Conservation (phyloP, 35 echinoderm and acorn worm species). For the Lytechinus variegatus region DNA sequence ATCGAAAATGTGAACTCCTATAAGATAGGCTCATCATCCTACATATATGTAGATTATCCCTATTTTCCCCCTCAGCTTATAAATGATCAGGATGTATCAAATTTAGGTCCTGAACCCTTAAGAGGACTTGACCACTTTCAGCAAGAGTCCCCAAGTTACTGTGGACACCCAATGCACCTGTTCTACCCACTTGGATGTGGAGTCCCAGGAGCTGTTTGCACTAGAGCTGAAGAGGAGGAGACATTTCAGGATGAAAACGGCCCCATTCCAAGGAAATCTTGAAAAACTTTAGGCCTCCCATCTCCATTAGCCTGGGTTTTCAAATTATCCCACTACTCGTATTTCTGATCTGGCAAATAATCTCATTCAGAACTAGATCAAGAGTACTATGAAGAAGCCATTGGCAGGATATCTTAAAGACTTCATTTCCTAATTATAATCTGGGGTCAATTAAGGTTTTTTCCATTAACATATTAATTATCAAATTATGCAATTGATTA, state of each 20-base stretch:
- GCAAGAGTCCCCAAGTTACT: background rate
- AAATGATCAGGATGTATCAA: background rate
- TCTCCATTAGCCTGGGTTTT: too few relatives aligned
- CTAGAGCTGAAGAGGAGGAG: background rate
- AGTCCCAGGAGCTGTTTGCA: background rate
- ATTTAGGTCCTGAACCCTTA: background rate
- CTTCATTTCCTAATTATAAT: too few relatives aligned
- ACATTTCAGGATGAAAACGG: constrained; percentile 42
- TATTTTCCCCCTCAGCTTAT: background rate
- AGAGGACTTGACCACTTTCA: background rate
- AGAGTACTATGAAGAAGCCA: too few relatives aligned
- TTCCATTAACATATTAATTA: too few relatives aligned
- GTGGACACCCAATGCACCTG: background rate
- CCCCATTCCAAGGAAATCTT: constrained; percentile 18
- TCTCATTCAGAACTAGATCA: too few relatives aligned
- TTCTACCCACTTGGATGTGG: background rate
- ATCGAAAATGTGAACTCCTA: background rate
- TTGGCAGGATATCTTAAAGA: too few relatives aligned
- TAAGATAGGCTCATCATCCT: background rate
- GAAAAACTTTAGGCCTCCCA: background rate
- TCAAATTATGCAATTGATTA: too few relatives aligned
- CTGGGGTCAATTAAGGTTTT: too few relatives aligned
- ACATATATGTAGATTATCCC: background rate
- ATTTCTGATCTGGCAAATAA: too few relatives aligned
- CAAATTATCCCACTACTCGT: too few relatives aligned